Percentiles rank a stretch among this genome's conserved stretches.
These are phyloP conservation scores for Meganola albula DNA, from an alignment of 2,888 invertebrate species.

Conservation along the genomic window DNA sequence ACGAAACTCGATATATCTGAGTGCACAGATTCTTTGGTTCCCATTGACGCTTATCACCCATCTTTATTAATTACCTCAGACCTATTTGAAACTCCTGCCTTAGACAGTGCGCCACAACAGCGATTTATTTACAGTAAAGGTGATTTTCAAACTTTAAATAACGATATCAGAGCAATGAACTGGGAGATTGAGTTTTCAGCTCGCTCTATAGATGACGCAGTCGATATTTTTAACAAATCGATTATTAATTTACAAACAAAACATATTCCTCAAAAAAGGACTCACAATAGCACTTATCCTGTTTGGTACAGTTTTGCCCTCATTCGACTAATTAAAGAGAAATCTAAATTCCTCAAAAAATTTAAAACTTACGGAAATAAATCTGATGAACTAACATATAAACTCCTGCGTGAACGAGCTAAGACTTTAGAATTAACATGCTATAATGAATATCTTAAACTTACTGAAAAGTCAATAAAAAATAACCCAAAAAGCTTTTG, in stretches of 20 bases:
- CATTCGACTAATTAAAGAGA: conserved; percentile 1
- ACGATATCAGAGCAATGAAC: too few species aligned
- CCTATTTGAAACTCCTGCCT: too few species aligned
- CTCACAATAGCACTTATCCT: not conserved
- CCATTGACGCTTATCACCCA: too few species aligned
- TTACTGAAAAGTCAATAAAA: not conserved
- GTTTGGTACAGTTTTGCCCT: not conserved
- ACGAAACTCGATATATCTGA: too few species aligned
- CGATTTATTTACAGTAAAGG: too few species aligned
- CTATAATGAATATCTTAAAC: not conserved
- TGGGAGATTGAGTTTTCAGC: not conserved
- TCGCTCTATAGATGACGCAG: not conserved
- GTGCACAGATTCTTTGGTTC: too few species aligned
- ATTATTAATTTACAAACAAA: not conserved
- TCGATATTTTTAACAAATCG: not conserved
- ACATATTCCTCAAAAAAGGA: not conserved
- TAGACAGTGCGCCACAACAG: too few species aligned
- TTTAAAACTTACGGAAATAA: not conserved
- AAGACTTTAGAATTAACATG: conserved; percentile 1
- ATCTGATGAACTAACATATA: not conserved
- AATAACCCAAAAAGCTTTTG: conserved; percentile 6
- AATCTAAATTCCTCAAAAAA: conserved; percentile 1
- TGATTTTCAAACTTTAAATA: conserved; percentile 1
- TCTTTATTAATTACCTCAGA: too few species aligned
- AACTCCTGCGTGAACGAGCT: conserved; percentile 1